Evolutionary conservation across 2,797 vertebrate genomes (phyloP).

Genomic region (Geotrypetes seraphini): DNA sequence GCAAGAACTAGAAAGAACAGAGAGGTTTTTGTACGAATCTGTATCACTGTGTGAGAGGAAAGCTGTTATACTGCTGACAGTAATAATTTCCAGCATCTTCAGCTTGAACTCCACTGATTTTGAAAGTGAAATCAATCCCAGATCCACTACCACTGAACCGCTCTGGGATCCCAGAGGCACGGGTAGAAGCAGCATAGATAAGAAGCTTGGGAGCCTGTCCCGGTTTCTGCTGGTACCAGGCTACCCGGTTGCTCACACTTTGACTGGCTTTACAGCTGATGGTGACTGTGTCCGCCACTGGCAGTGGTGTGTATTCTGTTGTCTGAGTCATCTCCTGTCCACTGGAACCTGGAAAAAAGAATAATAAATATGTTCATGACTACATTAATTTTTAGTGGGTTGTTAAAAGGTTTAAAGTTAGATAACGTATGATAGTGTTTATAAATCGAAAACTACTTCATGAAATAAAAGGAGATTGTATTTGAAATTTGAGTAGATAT

Average conservation of each 20-base stretch:
- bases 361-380: not conserved
- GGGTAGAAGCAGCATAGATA: rapidly evolving
- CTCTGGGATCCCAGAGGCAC: not conserved
- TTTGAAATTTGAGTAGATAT: no score
- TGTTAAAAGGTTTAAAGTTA: no score
- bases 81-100: slow-evolving; percentile 12
- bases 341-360: slow-evolving; percentile 1
- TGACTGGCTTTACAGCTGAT: not conserved
- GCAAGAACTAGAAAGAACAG: not conserved
- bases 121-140: not conserved
- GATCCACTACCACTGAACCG: not conserved
- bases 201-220: not conserved
- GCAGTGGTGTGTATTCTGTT: not conserved
- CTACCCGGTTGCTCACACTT: not conserved
- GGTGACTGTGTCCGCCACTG: not conserved
- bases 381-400: no score
- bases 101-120: not conserved
- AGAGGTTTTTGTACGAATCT: not conserved
- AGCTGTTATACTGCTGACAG: not conserved
- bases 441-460: no score
- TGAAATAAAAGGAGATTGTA: no score
- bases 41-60: not conserved
- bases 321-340: not conserved
- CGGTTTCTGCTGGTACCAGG: slow-evolving; percentile 6
- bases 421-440: no score